Conservation (phyloP, 2,888 invertebrate species). For the Corythucha ciliata region DNA sequence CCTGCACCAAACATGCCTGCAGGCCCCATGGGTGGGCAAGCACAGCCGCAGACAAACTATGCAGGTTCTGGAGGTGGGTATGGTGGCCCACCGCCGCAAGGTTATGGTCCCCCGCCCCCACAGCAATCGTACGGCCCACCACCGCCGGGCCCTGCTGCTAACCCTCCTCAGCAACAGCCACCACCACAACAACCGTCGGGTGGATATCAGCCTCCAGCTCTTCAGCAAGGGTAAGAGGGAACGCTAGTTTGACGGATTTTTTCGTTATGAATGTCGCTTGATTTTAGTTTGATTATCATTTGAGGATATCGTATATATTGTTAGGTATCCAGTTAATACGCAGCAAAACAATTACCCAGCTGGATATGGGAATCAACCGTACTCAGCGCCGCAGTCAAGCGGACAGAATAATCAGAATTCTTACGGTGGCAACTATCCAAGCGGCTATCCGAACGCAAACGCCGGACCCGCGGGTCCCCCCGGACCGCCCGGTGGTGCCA, state of each 20-base stretch:
- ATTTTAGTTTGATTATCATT: background rate
- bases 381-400: constrained; percentile 19
- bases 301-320: background rate
- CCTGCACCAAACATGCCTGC: constrained; percentile 16
- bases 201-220: constrained; percentile 17
- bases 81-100: constrained; percentile 19
- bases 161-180: constrained; percentile 19
- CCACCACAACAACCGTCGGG: constrained; percentile 16
- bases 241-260: too few relatives aligned
- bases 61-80: constrained; percentile 11
- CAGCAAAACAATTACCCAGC: constrained; percentile 25
- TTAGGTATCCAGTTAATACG: constrained; percentile 28
- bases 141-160: constrained; percentile 15
- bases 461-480: constrained; percentile 9
- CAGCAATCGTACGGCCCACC: constrained; percentile 25
- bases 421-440: constrained; percentile 20
- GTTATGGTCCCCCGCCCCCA: constrained; percentile 23
- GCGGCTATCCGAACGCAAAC: constrained; percentile 4
- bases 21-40: constrained; percentile 17
- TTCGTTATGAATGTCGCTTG: background rate
- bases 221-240: constrained; percentile 23
- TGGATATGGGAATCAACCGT: constrained; percentile 28
- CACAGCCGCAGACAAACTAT: constrained; percentile 5
- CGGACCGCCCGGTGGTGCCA: constrained; percentile 16
- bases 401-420: constrained; percentile 24